phyloP scores from a whole-genome alignment of 64 coral and sea anemone species.

The Stichodactyla helianthus region DNA sequence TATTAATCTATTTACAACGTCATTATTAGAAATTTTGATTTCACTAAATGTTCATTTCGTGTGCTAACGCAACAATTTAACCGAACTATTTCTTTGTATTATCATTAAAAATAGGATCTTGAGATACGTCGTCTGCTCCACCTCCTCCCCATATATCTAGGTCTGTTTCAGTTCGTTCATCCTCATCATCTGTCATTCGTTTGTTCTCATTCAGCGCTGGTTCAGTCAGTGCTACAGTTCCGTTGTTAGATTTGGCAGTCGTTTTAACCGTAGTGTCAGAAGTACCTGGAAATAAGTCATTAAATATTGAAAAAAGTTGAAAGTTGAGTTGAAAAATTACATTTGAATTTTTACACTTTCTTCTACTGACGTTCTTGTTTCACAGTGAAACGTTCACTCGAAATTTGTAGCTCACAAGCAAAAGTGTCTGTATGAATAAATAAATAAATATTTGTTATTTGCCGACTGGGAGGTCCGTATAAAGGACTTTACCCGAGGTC shows the following conservation, averaged over 20 bases:
- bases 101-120: not conserved
- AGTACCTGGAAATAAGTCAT: not conserved
- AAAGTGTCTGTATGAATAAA: too few species aligned
- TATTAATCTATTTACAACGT: slow-evolving; percentile 2
- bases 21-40: not conserved
- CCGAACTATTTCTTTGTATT: not conserved
- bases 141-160: not conserved
- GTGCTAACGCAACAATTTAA: not conserved
- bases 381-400: too few species aligned
- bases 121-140: not conserved
- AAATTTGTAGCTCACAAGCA: too few species aligned
- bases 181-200: not conserved
- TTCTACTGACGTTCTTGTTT: too few species aligned
- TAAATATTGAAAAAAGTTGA: not conserved
- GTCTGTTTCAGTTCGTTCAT: not conserved
- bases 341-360: too few species aligned
- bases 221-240: not conserved
- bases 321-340: too few species aligned
- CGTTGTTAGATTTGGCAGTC: not conserved
- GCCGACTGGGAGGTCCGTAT: too few species aligned
- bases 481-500: too few species aligned
- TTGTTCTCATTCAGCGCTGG: not conserved
- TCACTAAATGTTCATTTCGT: not conserved
- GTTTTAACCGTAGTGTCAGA: not conserved
- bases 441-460: too few species aligned